A percentile compares a stretch with the other conserved stretches of the same genome.
Conservation (phyloP, 2,797 vertebrate species). For the Sebastes diaconus region DNA sequence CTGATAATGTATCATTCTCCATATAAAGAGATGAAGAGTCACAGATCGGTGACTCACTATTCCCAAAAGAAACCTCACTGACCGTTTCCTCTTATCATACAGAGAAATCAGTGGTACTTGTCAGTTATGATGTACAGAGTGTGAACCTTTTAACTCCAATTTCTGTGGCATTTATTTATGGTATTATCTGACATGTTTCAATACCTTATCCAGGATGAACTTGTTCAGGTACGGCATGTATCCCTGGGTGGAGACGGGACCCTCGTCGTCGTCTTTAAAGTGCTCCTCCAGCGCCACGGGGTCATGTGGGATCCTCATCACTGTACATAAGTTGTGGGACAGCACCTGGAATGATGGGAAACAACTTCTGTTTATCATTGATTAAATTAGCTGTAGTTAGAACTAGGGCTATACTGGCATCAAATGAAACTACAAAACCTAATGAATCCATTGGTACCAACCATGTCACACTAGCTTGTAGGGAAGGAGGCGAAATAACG, state of each 20-base stretch:
- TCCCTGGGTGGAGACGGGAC: slow-evolving; percentile 97
- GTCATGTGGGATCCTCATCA: slow-evolving; percentile 95
- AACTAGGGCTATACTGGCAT: no score
- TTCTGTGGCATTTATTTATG: background rate
- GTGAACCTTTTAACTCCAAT: background rate
- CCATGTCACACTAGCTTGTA: no score
- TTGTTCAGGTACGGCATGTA: slow-evolving; percentile 99
- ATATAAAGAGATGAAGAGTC: background rate
- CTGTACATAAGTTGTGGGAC: slow-evolving; percentile 95
- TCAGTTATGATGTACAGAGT: background rate
- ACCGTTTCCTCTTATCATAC: background rate
- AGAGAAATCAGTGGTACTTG: background rate
- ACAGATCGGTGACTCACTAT: background rate
- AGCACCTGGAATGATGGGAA: slow-evolving; percentile 85
- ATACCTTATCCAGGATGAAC: slow-evolving; percentile 97
- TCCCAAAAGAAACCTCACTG: background rate
- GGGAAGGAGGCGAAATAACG: no score
- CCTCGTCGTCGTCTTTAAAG: slow-evolving; percentile 96
- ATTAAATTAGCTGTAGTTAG: background rate
- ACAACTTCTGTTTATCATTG: background rate
- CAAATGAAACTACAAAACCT: no score
- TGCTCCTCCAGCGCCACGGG: slow-evolving; percentile 97
- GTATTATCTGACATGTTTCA: background rate
- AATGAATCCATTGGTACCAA: no score
- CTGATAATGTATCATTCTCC: background rate